Percentiles rank a stretch among this genome's conserved stretches.
Conservation (phyloP, 2,888 invertebrate genomes). For the Atethmia centrago region DNA sequence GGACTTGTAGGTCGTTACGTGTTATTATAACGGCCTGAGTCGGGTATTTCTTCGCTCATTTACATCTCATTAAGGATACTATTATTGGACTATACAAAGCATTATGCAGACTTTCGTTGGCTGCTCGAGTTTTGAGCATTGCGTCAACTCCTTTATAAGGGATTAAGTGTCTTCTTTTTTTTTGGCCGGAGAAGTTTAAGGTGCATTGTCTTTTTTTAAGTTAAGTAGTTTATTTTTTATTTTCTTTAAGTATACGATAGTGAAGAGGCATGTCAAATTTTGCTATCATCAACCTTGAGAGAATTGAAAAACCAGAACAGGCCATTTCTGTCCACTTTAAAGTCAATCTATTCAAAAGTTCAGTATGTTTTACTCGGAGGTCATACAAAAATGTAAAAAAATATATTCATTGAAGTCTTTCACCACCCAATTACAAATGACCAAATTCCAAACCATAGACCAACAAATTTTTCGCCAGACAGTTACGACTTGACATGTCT, state of each 20-base stretch:
- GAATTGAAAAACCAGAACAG: not conserved
- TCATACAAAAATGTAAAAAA: not conserved
- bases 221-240: not conserved
- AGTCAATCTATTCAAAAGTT: not conserved
- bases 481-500: slow-evolving; percentile 23
- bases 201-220: slow-evolving; percentile 28
- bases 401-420: not conserved
- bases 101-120: slow-evolving; percentile 74
- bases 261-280: not conserved
- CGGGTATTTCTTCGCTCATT: slow-evolving; percentile 90
- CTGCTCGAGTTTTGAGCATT: slow-evolving; percentile 64
- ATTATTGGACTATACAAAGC: slow-evolving; percentile 84
- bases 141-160: slow-evolving; percentile 62
- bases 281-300: not conserved
- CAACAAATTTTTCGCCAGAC: slow-evolving; percentile 20
- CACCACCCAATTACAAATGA: slow-evolving; percentile 11
- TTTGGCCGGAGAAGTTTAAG: slow-evolving; percentile 42
- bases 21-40: slow-evolving; percentile 90
- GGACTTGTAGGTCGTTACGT: slow-evolving; percentile 91
- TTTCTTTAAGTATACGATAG: not conserved
- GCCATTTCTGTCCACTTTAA: not conserved
- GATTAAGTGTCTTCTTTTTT: slow-evolving; percentile 46
- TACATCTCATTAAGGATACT: slow-evolving; percentile 90
- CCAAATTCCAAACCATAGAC: slow-evolving; percentile 6
- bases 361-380: not conserved